These are phyloP conservation scores for Sphaeramia orbicularis DNA, from an alignment of 2,797 vertebrate genomes.

Conservation along the genomic window DNA sequence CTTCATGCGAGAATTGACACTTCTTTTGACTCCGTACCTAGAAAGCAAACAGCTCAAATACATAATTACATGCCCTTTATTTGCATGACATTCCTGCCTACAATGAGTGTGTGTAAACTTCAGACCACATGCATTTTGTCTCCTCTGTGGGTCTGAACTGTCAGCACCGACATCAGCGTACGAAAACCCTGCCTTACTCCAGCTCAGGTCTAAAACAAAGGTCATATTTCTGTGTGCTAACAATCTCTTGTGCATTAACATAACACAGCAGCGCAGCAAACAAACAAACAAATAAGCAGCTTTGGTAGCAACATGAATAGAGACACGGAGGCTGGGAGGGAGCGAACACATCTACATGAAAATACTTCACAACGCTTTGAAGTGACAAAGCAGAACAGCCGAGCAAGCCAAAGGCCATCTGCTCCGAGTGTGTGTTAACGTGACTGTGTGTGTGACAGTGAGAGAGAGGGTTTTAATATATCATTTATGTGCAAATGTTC, in stretches of 20 bases:
- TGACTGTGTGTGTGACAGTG: slow-evolving; percentile 15
- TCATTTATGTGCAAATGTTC: slow-evolving; percentile 75
- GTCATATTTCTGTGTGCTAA: slow-evolving; percentile 36
- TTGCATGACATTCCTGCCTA: too few relatives aligned
- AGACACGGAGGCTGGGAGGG: slow-evolving; percentile 57
- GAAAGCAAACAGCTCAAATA: too few relatives aligned
- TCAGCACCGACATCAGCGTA: slow-evolving; percentile 11
- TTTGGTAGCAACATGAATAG: slow-evolving; percentile 63
- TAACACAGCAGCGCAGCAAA: slow-evolving; percentile 56
- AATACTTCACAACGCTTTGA: slow-evolving; percentile 75
- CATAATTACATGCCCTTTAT: too few relatives aligned
- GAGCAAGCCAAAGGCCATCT: slow-evolving; percentile 79
- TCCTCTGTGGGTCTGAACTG: slow-evolving; percentile 16
- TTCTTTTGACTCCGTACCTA: too few relatives aligned
- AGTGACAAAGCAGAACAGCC: slow-evolving; percentile 77
- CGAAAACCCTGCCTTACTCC: not conserved
- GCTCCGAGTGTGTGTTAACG: slow-evolving; percentile 24
- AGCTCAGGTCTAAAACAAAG: slow-evolving; percentile 46
- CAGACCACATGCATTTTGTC: not conserved
- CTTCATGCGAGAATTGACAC: too few relatives aligned
- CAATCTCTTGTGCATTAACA: slow-evolving; percentile 51
- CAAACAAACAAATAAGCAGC: slow-evolving; percentile 67
- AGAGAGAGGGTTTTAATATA: slow-evolving; percentile 40
- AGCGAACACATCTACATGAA: slow-evolving; percentile 67
- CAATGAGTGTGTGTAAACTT: too few relatives aligned